Conservation (phyloP, 2,797 vertebrate species). For the Eremophila alpestris region DNA sequence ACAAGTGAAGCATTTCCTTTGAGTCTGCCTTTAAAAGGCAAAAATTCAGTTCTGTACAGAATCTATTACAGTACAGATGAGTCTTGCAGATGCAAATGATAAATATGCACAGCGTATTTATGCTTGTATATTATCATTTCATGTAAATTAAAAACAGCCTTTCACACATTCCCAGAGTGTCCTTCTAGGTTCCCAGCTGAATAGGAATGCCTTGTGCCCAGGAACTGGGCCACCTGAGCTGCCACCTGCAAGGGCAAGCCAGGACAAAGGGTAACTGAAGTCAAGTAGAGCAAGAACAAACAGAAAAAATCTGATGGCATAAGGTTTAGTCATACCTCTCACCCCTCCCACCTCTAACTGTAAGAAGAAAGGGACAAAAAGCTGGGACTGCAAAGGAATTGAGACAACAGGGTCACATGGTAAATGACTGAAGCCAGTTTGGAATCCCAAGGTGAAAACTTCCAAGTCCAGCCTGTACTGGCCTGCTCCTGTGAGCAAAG, state of each 20-base stretch:
- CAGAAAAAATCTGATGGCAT: background rate
- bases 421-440: background rate
- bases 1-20: background rate
- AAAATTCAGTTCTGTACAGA: background rate
- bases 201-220: background rate
- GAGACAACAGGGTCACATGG: rapidly evolving
- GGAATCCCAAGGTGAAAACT: background rate
- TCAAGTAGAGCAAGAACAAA: background rate
- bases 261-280: background rate
- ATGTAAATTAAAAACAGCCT: conserved; percentile 3
- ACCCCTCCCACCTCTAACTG: background rate
- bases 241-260: conserved; percentile 1
- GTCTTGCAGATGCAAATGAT: background rate
- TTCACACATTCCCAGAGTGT: background rate
- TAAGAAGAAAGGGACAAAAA: background rate
- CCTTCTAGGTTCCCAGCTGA: background rate
- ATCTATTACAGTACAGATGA: background rate
- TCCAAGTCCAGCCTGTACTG: background rate
- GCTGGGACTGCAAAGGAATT: rapidly evolving
- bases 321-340: background rate
- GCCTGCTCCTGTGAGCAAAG: background rate
- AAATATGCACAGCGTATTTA: background rate
- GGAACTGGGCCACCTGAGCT: background rate
- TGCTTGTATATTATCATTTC: background rate
- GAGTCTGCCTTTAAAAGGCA: background rate